Evolutionary conservation across 1,140 invertebrate species (phyloP).

Genomic region (Cotesia glomerata): DNA sequence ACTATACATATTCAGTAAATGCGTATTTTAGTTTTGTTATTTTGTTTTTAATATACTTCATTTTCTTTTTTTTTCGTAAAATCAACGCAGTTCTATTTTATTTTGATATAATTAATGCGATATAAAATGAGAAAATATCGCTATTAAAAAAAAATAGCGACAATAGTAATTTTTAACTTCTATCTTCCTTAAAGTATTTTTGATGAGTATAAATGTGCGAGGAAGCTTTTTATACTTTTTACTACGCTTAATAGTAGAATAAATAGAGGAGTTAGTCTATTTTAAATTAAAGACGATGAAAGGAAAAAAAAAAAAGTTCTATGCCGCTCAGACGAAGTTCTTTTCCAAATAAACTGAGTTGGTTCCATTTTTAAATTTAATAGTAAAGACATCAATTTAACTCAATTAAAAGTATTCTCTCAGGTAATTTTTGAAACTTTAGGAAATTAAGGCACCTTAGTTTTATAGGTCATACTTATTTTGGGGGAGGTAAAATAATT

Average conservation of each 20-base stretch:
- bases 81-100: too few species aligned
- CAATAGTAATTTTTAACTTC: background rate
- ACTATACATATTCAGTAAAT: background rate
- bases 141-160: background rate
- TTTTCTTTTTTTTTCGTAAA: background rate
- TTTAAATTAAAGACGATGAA: background rate
- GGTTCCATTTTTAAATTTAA: too few species aligned
- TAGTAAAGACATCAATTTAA: too few species aligned
- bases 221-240: background rate
- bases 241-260: background rate
- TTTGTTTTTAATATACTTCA: background rate
- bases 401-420: too few species aligned
- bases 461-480: too few species aligned
- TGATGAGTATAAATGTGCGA: background rate
- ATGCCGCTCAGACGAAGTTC: background rate
- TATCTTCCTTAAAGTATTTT: background rate
- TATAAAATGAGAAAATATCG: background rate
- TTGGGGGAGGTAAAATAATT: too few species aligned
- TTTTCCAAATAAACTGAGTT: too few species aligned
- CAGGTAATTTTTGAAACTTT: too few species aligned
- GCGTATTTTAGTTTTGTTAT: background rate
- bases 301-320: background rate
- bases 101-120: background rate
- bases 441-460: too few species aligned
- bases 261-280: slow-evolving; percentile 22